Conservation (phyloP, 2,113 vertebrate species). For the Tor tambroides region DNA sequence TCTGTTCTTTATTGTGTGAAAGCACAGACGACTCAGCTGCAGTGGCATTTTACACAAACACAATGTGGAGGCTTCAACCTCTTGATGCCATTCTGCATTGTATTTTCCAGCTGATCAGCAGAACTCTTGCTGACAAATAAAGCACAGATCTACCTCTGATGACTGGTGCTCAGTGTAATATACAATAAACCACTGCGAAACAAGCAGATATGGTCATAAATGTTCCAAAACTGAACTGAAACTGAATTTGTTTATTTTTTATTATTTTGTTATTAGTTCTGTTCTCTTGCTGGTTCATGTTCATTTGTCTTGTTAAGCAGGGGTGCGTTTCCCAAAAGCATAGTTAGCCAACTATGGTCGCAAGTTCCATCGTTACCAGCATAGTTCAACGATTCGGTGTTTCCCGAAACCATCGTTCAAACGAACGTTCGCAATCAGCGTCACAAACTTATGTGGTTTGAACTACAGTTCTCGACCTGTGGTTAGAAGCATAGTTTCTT, state of each 20-base stretch:
- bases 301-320: not conserved
- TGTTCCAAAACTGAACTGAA: not conserved
- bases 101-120: conserved; percentile 52
- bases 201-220: not conserved
- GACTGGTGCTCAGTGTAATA: conserved; percentile 3
- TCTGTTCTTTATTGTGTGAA: conserved; percentile 15
- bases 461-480: too few relatives aligned
- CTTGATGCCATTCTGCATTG: conserved; percentile 54
- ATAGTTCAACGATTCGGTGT: too few relatives aligned
- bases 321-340: too few relatives aligned
- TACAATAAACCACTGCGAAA: not conserved
- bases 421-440: too few relatives aligned
- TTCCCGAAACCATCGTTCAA: too few relatives aligned
- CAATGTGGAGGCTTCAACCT: conserved; percentile 35
- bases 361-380: too few relatives aligned
- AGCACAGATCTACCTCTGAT: not conserved
- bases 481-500: too few relatives aligned
- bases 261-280: not conserved
- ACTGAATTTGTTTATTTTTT: not conserved
- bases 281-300: not conserved
- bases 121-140: conserved; percentile 1
- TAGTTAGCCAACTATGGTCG: too few relatives aligned
- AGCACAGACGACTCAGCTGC: not conserved
- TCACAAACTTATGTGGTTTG: too few relatives aligned
- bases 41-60: conserved; percentile 19